Evolutionary conservation across 2,888 invertebrate species (phyloP).

Genomic region (Phalangium opilio): DNA sequence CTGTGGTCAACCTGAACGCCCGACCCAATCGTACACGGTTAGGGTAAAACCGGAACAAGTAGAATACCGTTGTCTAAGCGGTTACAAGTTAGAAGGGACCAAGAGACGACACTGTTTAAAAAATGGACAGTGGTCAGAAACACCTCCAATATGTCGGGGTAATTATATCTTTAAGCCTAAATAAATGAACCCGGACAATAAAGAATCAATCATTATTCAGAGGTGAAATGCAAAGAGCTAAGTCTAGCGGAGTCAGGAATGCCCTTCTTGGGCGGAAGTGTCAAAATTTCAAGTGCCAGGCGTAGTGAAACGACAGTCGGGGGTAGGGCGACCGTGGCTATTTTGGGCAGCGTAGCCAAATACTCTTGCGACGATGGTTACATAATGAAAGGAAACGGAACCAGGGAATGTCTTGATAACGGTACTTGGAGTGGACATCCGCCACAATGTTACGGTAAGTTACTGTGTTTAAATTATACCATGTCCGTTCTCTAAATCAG

Average conservation of each 20-base stretch:
- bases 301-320: too few relatives aligned
- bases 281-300: too few relatives aligned
- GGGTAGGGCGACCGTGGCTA: not conserved
- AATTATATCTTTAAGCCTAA: too few relatives aligned
- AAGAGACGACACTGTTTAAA: slow-evolving; percentile 8
- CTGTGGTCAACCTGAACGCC: slow-evolving; percentile 25
- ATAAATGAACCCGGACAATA: too few relatives aligned
- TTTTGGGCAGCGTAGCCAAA: slow-evolving; percentile 4
- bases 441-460: slow-evolving; percentile 13
- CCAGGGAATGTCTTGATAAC: slow-evolving; percentile 8
- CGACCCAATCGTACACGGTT: slow-evolving; percentile 18
- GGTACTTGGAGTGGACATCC: slow-evolving; percentile 14
- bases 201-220: too few relatives aligned
- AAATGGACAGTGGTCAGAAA: slow-evolving; percentile 17
- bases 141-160: slow-evolving; percentile 15
- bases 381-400: slow-evolving; percentile 6
- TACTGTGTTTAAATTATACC: too few relatives aligned
- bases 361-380: slow-evolving; percentile 12
- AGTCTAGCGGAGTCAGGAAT: too few relatives aligned
- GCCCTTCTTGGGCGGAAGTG: too few relatives aligned
- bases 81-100: slow-evolving; percentile 16
- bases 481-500: too few relatives aligned
- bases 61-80: slow-evolving; percentile 14
- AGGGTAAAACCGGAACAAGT: slow-evolving; percentile 10
- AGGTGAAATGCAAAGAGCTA: too few relatives aligned